These are phyloP conservation scores for Pomacea canaliculata DNA, from an alignment of 2,888 invertebrate genomes.

Conservation along the genomic window DNA sequence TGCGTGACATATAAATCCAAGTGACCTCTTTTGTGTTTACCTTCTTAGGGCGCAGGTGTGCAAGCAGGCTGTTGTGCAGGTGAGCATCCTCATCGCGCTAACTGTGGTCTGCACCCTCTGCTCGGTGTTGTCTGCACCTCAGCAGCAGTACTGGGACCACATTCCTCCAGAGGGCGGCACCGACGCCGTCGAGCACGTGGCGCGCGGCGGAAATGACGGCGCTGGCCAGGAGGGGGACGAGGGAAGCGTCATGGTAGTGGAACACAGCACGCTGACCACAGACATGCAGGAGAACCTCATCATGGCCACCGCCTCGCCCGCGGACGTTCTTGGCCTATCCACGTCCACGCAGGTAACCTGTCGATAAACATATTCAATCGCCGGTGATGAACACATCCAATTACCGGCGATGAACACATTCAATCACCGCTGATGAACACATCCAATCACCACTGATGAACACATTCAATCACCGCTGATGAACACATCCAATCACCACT, in stretches of 20 bases:
- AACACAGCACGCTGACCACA: not conserved
- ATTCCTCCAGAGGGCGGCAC: too few relatives aligned
- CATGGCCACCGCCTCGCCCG: constrained; percentile 4
- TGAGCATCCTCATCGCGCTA: not conserved
- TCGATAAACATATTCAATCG: not conserved
- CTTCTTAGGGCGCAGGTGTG: not conserved
- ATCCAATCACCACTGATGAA: too few relatives aligned
- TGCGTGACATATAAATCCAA: too few relatives aligned
- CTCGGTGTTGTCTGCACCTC: not conserved
- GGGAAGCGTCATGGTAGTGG: not conserved
- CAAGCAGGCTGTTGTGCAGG: constrained; percentile 5
- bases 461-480: too few relatives aligned
- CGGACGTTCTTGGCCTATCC: constrained; percentile 5
- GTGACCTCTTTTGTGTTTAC: too few relatives aligned
- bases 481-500: too few relatives aligned
- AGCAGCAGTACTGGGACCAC: too few relatives aligned
- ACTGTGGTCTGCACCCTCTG: not conserved
- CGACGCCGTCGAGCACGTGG: not conserved
- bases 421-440: too few relatives aligned
- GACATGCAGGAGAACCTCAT: constrained; percentile 7
- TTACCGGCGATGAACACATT: too few relatives aligned
- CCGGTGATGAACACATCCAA: too few relatives aligned
- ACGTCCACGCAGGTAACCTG: constrained; percentile 3
- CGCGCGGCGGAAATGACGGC: not conserved
- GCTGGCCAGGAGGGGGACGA: not conserved